Base-by-base conservation (phyloP, 2,888 invertebrate species). In the Drosophila paucipuncta region DNA sequence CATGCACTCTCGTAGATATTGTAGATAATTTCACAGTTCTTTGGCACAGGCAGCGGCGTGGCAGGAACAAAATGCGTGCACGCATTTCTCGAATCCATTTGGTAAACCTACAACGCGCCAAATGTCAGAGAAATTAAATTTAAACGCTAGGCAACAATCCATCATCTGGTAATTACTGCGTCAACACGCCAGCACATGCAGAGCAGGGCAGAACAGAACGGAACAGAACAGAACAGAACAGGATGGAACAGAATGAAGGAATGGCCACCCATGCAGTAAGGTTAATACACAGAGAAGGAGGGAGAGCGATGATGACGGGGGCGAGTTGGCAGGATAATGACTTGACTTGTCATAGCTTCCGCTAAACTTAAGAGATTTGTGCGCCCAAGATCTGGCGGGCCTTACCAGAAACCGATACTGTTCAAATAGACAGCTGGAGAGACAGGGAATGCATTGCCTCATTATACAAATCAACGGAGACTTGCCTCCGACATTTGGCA, bases 141-240 rank as follows among this genome's bases (percentile, higher is more conserved):
- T 90, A 86, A 88, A 88, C 90, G 87, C 89, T 90, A 86, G 78
- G 86, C 84, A 90, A 83, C 90, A 87, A 87, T 87, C 90, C 89
- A 87, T 87, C 87, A 88, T 88, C 86, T 83, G 89, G 90, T 90
- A 88, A 88, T 88, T 88, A 88, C 90, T 81, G 81, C 89, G 87
- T 88, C 87, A 88, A 88, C 88, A 86, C 86, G 85, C 80, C 87
- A 85, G 76, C 84, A 82, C 78, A 85, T 79, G 62, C 72, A 72
- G 65, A 80, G 69, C 70, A 59, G 57, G 68, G 52, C 62, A 55
- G 43, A 35, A 31, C 22, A 18, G 60, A 47, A 30, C 60, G 25
- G 35, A 57, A 59, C 62, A 4, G 64, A 50, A 60, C 13, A n/a
- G 50, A 57, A 59, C 55, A 25, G 55, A 43, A 25, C 31, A 47